Evolutionary conservation across 2,888 invertebrate species (phyloP), one percentile per base, ranked within the genome.

Genomic region (Arge pagana): DNA sequence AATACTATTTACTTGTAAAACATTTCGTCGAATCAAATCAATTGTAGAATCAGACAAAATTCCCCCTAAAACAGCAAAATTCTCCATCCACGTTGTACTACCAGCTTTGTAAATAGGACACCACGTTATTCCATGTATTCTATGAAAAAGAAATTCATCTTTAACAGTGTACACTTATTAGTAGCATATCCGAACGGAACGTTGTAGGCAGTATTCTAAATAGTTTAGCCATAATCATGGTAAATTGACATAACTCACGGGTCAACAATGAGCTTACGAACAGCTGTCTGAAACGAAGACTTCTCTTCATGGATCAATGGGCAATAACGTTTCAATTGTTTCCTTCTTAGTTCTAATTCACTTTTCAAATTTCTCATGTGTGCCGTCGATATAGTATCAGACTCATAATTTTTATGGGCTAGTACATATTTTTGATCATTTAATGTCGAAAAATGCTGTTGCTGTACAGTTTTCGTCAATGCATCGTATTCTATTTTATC

Each of bases 91-190:
- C 10, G 63, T 62, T 3, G 74, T 68, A 55, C 75, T 74, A 7
- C 69, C 72, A 11, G 69, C 71, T 62, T 76, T 76, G 41, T 68
- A 74, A 50, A 74, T 63, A 10, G 75, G 75, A 49, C 75, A 76
- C 73, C 73, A 76, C 1, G 71, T 68, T 49, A 76, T 54, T 39
- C 61, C 58, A 52, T 72, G 62, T 42, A 61, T 60, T 52, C 71
- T 68, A 57, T 40, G 49, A 50, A 48, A n/a, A 33, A 30, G 16
- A 18, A 26, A 51, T 21, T 10, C 31, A 43, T 26, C 4, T 26
- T 26, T 26, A n/a, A 26, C 28, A 26, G 8, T 10, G 2, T 10
- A 26, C 28, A 26, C 8, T 26, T 10, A 26, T 26, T 26, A 26
- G 28, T 10, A 3, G 8, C 4, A 19, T 48, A 11, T 37, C 26